Evolutionary conservation across 1,140 invertebrate species (phyloP).

Genomic region (Drosophila pseudoobscura): DNA sequence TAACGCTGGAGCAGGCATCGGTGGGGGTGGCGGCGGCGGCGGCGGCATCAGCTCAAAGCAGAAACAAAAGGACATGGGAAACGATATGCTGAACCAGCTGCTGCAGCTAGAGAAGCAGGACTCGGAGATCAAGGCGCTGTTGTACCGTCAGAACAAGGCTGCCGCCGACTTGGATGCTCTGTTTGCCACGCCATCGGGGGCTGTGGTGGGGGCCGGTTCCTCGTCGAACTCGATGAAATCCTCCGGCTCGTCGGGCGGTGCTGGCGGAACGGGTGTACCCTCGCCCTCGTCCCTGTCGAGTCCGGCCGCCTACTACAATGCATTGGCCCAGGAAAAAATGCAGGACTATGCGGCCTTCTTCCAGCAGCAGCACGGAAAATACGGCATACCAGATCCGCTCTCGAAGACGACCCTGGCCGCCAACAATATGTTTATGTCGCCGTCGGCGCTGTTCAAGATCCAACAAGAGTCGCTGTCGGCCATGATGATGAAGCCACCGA

Average conservation of each 20-base stretch:
- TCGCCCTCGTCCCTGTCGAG: slow-evolving; percentile 62
- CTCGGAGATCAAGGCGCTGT: slow-evolving; percentile 69
- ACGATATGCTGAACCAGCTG: slow-evolving; percentile 78
- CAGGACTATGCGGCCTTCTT: slow-evolving; percentile 81
- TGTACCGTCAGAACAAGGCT: slow-evolving; percentile 78
- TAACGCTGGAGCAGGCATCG: slow-evolving; percentile 54
- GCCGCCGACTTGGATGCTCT: slow-evolving; percentile 76
- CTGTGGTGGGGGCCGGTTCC: slow-evolving; percentile 46
- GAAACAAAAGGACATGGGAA: slow-evolving; percentile 71
- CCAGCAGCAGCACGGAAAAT: slow-evolving; percentile 78
- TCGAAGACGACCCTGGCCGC: slow-evolving; percentile 88
- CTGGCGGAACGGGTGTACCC: slow-evolving; percentile 37
- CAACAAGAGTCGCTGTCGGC: slow-evolving; percentile 84
- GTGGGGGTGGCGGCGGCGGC: slow-evolving; percentile 26
- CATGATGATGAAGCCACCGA: slow-evolving; percentile 84
- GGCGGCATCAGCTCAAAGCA: slow-evolving; percentile 39
- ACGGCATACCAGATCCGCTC: slow-evolving; percentile 86
- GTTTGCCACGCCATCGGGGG: slow-evolving; percentile 66
- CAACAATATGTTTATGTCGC: slow-evolving; percentile 88
- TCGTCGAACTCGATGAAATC: slow-evolving; percentile 36
- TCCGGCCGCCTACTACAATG: slow-evolving; percentile 76
- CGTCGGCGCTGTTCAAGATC: slow-evolving; percentile 84
- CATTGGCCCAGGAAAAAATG: slow-evolving; percentile 77
- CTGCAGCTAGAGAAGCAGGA: slow-evolving; percentile 78
- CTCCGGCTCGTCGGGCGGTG: slow-evolving; percentile 10